phyloP scores from a whole-genome alignment of 1,140 invertebrate species.

The Tribolium castaneum region DNA sequence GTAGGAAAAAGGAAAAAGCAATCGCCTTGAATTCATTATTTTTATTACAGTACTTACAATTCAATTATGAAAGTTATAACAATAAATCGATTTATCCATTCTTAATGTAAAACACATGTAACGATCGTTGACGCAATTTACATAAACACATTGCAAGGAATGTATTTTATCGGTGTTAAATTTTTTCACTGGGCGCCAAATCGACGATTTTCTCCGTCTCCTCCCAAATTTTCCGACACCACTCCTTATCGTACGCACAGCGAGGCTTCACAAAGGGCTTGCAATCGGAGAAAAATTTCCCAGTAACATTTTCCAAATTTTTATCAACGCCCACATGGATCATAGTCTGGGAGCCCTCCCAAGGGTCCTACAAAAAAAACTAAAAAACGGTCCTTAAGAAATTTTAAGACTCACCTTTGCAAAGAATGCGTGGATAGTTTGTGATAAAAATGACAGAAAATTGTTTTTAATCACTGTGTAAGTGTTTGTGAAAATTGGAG shows the following conservation, averaged over 20 bases:
- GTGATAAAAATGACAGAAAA: not conserved
- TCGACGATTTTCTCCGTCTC: not conserved
- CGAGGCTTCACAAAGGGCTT: constrained; percentile 14
- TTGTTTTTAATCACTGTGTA: not conserved
- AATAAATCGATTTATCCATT: too few species aligned
- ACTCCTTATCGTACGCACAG: constrained; percentile 16
- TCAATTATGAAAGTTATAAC: too few species aligned
- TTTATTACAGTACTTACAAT: too few species aligned
- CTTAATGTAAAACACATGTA: too few species aligned
- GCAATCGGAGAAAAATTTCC: constrained; percentile 45
- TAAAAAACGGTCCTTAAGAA: not conserved
- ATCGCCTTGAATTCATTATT: too few species aligned
- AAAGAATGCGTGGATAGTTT: not conserved
- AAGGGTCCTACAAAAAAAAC: constrained; percentile 63
- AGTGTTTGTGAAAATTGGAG: not conserved
- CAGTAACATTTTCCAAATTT: constrained; percentile 44
- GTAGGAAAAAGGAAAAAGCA: too few species aligned
- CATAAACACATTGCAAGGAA: too few species aligned
- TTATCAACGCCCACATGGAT: constrained; percentile 70
- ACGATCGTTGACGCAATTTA: too few species aligned
- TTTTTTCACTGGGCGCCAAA: not conserved
- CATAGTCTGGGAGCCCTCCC: constrained; percentile 70
- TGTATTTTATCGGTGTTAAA: not conserved
- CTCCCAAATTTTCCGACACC: constrained; percentile 41
- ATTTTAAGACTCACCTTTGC: not conserved